Evolutionary conservation across 2,888 invertebrate species (phyloP).

Genomic region (Nomada goodeniana): DNA sequence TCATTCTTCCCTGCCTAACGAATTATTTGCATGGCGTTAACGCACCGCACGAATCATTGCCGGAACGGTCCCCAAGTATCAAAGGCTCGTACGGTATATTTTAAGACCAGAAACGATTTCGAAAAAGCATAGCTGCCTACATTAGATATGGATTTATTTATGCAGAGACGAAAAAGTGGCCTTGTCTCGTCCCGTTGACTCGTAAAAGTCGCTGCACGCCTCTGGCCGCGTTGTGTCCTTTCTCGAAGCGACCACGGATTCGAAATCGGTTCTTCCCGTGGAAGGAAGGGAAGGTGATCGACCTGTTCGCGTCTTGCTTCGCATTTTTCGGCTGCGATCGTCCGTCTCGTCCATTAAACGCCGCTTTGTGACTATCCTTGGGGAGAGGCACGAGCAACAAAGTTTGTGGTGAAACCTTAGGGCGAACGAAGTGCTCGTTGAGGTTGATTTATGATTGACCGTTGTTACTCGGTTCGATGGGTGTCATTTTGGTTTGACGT

Average conservation of each 20-base stretch:
- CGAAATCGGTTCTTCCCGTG: slow-evolving; percentile 42
- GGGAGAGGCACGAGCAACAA: neutral
- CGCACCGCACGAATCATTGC: no score
- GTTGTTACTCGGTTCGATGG: slow-evolving; percentile 4
- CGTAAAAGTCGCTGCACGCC: slow-evolving; percentile 18
- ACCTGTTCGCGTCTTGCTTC: slow-evolving; percentile 49
- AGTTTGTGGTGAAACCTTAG: neutral
- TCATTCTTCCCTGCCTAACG: no score
- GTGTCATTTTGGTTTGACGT: slow-evolving; percentile 10
- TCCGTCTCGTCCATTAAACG: slow-evolving; percentile 17
- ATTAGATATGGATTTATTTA: slow-evolving; percentile 44
- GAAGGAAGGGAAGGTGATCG: slow-evolving; percentile 52
- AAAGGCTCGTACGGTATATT: neutral
- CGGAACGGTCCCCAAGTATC: neutral
- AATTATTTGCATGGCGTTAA: no score
- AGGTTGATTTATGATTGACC: slow-evolving; percentile 20
- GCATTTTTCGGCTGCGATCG: slow-evolving; percentile 52
- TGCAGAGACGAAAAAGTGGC: slow-evolving; percentile 40
- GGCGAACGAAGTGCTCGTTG: neutral
- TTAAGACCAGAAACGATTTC: neutral
- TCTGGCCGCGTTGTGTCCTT: slow-evolving; percentile 7
- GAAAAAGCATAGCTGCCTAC: neutral
- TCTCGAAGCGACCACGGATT: slow-evolving; percentile 43
- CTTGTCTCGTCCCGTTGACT: slow-evolving; percentile 20
- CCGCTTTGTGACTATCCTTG: neutral